Evolutionary conservation across 2,888 invertebrate genomes (phyloP), one percentile per base, ranked within the genome.

Genomic region (Coelogynopora nodosa): DNA sequence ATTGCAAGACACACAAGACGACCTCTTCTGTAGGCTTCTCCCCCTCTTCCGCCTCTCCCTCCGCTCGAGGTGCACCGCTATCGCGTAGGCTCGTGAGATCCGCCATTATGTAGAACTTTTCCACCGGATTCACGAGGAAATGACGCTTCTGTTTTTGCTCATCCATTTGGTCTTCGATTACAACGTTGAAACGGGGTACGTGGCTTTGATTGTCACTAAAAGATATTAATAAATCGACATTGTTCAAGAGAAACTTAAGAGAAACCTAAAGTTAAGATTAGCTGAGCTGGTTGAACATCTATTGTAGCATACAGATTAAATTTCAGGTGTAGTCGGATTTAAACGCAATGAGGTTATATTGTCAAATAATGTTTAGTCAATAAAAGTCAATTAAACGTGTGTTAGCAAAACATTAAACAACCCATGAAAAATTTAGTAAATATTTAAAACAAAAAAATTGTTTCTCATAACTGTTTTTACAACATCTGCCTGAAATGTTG

Each of bases 61-160:
- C 31, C 23, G 18, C 27, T 74, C 74, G 10, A 26, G 23, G 23
- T 23, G 2, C 2, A 23, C 5, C 74, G 2, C 23, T 10, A 26
- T 74, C 74, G 2, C 74, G 18, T 23, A 74, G 27, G 23, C 74
- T 74, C 27, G 30, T 82, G 28, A 82, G 31, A 23, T 82, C 82
- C 2, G 82, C 82, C 82, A 82, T 82, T 23, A 82, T 82, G 82
- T 82, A 82, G 30, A 26, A 30, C 29, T 29, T 82, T 27, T 82
- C n/a, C 31, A 29, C 30, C 2, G 82, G 29, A 23, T 2, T 2
- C 2, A 31, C 30, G 5, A 82, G 29, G 23, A 82, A 82, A 82
- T 82, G 82, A 28, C 82, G 82, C 29, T 18, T 23, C 31, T 27
- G 29, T 23, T 31, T 31, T 29, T 82, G 82, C 27, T 82, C 82